A percentile compares a stretch with the other conserved stretches of the same genome.
Conservation (phyloP, 1,140 invertebrate genomes). For the Psix sp. region DNA sequence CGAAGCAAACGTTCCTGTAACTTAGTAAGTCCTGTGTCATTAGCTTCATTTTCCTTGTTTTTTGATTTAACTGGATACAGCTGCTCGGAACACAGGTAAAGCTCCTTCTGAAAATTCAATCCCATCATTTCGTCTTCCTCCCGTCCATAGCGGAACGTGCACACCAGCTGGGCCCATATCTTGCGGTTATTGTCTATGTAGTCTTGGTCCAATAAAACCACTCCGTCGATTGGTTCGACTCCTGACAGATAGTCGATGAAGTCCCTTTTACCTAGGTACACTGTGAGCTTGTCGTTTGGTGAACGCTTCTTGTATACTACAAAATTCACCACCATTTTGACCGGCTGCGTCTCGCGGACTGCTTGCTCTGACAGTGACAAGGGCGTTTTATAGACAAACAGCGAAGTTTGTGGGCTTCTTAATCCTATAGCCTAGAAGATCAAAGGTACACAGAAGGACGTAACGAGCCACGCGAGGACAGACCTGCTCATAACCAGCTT, state of each 20-base stretch:
- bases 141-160: slow-evolving; percentile 97
- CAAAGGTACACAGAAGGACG: slow-evolving; percentile 46
- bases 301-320: slow-evolving; percentile 97
- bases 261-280: slow-evolving; percentile 97
- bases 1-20: slow-evolving; percentile 92
- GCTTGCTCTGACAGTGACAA: not conserved
- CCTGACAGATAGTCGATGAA: slow-evolving; percentile 96
- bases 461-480: slow-evolving; percentile 28
- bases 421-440: slow-evolving; percentile 45
- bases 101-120: slow-evolving; percentile 97
- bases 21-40: slow-evolving; percentile 76
- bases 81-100: slow-evolving; percentile 91
- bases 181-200: slow-evolving; percentile 89
- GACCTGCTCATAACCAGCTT: slow-evolving; percentile 1
- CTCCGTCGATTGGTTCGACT: slow-evolving; percentile 96
- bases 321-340: slow-evolving; percentile 89
- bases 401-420: slow-evolving; percentile 26
- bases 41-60: slow-evolving; percentile 79
- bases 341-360: slow-evolving; percentile 4
- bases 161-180: slow-evolving; percentile 95
- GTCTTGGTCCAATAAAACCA: slow-evolving; percentile 93
- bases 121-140: slow-evolving; percentile 99
- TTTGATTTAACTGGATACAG: slow-evolving; percentile 85
- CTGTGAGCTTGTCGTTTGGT: slow-evolving; percentile 94
- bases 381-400: slow-evolving; percentile 31